These are phyloP conservation scores for Sylvia borin DNA, from an alignment of 2,797 vertebrate genomes.

Conservation along the genomic window DNA sequence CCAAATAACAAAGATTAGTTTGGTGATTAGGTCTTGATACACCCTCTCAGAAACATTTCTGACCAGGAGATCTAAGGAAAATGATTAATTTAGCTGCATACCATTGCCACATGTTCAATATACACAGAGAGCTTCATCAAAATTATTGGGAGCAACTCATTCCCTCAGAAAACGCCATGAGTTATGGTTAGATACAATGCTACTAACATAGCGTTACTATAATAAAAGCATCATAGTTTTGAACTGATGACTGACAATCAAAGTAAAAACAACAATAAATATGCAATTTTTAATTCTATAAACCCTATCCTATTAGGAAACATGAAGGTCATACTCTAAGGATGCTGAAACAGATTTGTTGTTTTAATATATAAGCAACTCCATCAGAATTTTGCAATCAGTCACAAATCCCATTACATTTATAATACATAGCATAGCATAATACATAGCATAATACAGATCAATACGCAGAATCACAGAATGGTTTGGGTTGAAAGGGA, in stretches of 20 bases:
- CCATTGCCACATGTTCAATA: background rate
- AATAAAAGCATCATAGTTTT: background rate
- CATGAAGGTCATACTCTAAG: background rate
- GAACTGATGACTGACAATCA: background rate
- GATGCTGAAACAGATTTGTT: background rate
- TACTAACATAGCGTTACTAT: background rate
- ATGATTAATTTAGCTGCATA: background rate
- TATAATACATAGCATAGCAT: no score
- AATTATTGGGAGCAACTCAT: background rate
- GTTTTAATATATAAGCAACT: background rate
- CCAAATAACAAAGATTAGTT: background rate
- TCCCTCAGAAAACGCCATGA: background rate
- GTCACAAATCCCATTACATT: background rate
- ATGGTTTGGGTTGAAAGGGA: background rate
- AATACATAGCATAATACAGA: background rate
- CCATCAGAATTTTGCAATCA: background rate
- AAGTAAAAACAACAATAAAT: background rate
- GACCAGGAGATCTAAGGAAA: background rate
- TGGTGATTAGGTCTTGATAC: background rate
- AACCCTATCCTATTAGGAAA: background rate
- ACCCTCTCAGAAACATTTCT: background rate
- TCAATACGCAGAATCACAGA: background rate
- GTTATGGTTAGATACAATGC: background rate
- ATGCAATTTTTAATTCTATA: background rate
- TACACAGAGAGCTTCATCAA: background rate